Evolutionary conservation across 2,888 invertebrate genomes (phyloP).

Genomic region (Brachypalpus laphriformis): DNA sequence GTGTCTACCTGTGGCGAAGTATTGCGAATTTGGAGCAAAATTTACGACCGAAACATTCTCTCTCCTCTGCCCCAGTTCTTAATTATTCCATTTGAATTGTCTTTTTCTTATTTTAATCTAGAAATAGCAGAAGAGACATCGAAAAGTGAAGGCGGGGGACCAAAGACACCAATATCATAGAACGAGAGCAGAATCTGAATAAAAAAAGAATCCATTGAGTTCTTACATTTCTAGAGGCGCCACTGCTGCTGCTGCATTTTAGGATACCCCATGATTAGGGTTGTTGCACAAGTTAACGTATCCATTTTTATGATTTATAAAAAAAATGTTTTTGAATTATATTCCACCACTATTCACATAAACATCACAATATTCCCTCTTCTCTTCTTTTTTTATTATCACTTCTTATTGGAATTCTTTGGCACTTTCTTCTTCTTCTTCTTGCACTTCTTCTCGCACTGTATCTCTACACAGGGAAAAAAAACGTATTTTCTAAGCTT

Average conservation of each 20-base stretch:
- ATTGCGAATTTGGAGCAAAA: constrained; percentile 65
- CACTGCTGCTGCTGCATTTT: constrained; percentile 19
- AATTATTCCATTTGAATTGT: constrained; percentile 40
- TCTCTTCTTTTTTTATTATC: constrained; percentile 15
- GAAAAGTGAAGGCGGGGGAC: constrained; percentile 9
- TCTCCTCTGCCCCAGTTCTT: constrained; percentile 57
- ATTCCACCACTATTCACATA: constrained; percentile 41
- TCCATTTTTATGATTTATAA: constrained; percentile 39
- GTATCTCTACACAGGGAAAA: not conserved
- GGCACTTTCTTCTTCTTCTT: constrained; percentile 70
- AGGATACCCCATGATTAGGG: constrained; percentile 21
- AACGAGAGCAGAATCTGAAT: constrained; percentile 45
- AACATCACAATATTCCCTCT: constrained; percentile 48
- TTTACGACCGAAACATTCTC: constrained; percentile 54
- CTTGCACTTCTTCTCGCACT: constrained; percentile 43
- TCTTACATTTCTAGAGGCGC: constrained; percentile 60
- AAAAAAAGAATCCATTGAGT: constrained; percentile 24
- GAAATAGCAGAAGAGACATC: constrained; percentile 22
- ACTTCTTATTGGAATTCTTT: constrained; percentile 71
- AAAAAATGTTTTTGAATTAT: constrained; percentile 2
- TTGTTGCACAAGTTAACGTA: constrained; percentile 54
- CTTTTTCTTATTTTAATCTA: constrained; percentile 8
- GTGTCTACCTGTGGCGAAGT: constrained; percentile 7
- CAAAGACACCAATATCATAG: constrained; percentile 4
- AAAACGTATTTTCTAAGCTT: constrained; percentile 24